A percentile compares a stretch with the other conserved stretches of the same genome.
phyloP scores from a whole-genome alignment of 2,113 vertebrate species.

The Plecturocebus donacophilus region DNA sequence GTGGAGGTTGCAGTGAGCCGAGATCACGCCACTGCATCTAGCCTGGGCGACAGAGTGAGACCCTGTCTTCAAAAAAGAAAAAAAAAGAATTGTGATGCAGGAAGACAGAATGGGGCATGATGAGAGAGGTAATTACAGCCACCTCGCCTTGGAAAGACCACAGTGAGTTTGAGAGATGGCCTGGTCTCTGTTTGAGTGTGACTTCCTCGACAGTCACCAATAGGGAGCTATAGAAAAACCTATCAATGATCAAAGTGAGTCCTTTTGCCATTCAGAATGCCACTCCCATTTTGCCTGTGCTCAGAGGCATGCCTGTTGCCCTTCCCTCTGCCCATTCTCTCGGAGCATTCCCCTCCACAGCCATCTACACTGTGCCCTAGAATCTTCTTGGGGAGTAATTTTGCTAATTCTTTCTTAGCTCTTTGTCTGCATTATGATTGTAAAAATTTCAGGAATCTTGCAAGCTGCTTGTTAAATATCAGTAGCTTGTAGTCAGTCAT shows the following conservation, averaged over 20 bases:
- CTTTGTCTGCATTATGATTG: background rate
- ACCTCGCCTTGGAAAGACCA: background rate
- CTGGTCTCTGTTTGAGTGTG: background rate
- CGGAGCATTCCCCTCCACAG: background rate
- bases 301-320: background rate
- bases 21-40: too few relatives aligned
- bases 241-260: background rate
- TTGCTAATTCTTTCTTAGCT: background rate
- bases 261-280: background rate
- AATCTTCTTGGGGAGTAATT: background rate
- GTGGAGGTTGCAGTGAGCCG: too few relatives aligned
- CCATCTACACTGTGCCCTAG: background rate
- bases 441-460: background rate
- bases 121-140: rapidly evolving
- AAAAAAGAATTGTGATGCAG: background rate
- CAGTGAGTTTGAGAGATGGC: background rate
- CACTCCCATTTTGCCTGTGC: background rate
- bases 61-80: too few relatives aligned
- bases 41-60: too few relatives aligned
- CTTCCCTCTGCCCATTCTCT: background rate
- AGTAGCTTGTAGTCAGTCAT: background rate
- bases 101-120: background rate
- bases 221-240: background rate
- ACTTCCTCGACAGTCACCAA: background rate
- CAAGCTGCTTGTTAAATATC: background rate